Base-by-base conservation (phyloP, 2,113 vertebrate species). In the Seriola rivoliana region DNA sequence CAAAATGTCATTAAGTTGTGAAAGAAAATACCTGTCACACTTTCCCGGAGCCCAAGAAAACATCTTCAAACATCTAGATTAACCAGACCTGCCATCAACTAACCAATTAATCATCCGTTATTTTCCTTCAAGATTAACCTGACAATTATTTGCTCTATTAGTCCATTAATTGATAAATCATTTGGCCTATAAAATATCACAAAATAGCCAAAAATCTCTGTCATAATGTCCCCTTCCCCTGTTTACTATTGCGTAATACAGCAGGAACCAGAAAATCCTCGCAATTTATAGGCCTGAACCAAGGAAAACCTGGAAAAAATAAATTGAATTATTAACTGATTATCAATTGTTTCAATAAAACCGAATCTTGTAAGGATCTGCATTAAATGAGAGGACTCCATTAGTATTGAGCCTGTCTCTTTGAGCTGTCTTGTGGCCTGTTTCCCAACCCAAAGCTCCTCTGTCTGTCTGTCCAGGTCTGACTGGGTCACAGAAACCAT, bases 401-500 rank as follows among this genome's bases (percentile, higher is more conserved):
- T 32, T 3, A 12, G 32, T 7, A n/a, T 0, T 10, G n/a, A 54
- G 19, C 21, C 42, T 3, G 21, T 44, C 34, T 59, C 38, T 73
- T n/a, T 1, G 3, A 73, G 48, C 21, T 42, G 17, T 32, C 46
- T 12, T n/a, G 69, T 29, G 62, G 34, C 32, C 44, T 12, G 42
- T 58, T 59, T 48, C 50, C 16, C 32, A 71, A 62, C 66, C 50
- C 36, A 54, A 0, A 66, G 52, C 71, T 34, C 36, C 58, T 46
- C 70, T 40, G 68, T 67, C 46, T 62, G 68, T 40, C 84, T 48
- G 58, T 73, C 40, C 77, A 64, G 59, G 69, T 71, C 82, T 81
- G 80, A 85, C 68, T 59, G 59, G 85, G 82, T 90, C 89, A 85
- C 48, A 80, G 81, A 57, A 88, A 50, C 71, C 25, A 54, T 17